Conservation (phyloP, 1,140 invertebrate genomes). For the Leptinotarsa undecemlineata region DNA sequence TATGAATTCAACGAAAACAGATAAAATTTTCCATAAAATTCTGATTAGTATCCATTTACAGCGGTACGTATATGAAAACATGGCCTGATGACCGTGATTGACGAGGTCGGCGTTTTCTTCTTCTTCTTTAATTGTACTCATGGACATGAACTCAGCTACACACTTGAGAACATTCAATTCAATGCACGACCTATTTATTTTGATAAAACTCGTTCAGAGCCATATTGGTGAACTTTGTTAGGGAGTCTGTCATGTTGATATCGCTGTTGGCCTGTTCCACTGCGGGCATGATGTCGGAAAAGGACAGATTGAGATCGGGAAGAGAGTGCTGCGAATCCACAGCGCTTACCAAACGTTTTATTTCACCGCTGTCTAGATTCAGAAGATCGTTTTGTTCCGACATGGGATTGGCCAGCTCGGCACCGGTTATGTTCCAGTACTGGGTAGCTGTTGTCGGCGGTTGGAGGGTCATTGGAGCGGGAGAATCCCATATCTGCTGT, state of each 20-base stretch:
- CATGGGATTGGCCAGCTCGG: neutral
- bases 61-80: no score
- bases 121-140: no score
- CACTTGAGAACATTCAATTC: no score
- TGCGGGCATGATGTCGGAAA: conserved; percentile 16
- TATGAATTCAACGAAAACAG: no score
- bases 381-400: neutral
- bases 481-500: neutral
- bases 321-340: neutral
- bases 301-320: neutral
- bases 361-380: conserved; percentile 15
- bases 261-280: neutral
- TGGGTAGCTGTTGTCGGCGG: neutral
- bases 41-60: no score
- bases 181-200: neutral
- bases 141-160: no score
- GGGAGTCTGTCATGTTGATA: conserved; percentile 17
- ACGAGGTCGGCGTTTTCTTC: no score
- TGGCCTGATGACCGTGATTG: no score
- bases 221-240: conserved; percentile 18
- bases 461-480: neutral
- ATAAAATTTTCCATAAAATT: no score
- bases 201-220: neutral
- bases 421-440: conserved; percentile 8
- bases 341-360: neutral